phyloP scores from a whole-genome alignment of 2,888 invertebrate species.

The Adela reaumurella region DNA sequence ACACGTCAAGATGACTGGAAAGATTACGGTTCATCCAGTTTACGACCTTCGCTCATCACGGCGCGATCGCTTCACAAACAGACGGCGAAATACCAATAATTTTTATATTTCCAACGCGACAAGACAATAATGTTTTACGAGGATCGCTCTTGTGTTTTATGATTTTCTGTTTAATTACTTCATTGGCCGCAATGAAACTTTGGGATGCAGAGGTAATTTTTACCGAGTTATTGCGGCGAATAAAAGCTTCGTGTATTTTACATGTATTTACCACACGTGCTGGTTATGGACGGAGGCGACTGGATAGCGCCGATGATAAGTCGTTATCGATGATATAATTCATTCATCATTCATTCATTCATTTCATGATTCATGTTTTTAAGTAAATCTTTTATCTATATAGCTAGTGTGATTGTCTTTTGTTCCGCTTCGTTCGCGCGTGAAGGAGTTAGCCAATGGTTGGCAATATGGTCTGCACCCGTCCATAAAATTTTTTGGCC shows the following conservation, averaged over 20 bases:
- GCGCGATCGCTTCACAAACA: background rate
- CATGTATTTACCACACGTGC: slow-evolving; percentile 53
- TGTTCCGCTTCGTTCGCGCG: too few relatives aligned
- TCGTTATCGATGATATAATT: too few relatives aligned
- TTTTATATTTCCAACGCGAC: slow-evolving; percentile 16
- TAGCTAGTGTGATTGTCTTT: too few relatives aligned
- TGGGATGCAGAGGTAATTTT: slow-evolving; percentile 45
- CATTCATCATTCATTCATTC: too few relatives aligned
- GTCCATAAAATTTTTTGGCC: too few relatives aligned
- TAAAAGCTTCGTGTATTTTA: slow-evolving; percentile 40
- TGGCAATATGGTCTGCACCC: too few relatives aligned
- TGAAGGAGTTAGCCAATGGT: too few relatives aligned
- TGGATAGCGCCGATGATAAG: too few relatives aligned
- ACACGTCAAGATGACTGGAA: too few relatives aligned
- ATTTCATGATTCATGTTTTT: too few relatives aligned
- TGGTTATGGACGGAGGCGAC: too few relatives aligned
- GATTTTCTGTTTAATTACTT: slow-evolving; percentile 56
- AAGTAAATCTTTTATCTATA: too few relatives aligned
- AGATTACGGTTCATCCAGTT: background rate
- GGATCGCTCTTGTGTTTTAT: slow-evolving; percentile 36
- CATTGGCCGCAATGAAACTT: slow-evolving; percentile 53
- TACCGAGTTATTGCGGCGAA: slow-evolving; percentile 49
- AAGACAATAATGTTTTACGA: slow-evolving; percentile 45
- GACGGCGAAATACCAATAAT: background rate
- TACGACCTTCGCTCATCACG: background rate